Conservation (phyloP, 2,797 vertebrate genomes). For the Brotula barbata region DNA sequence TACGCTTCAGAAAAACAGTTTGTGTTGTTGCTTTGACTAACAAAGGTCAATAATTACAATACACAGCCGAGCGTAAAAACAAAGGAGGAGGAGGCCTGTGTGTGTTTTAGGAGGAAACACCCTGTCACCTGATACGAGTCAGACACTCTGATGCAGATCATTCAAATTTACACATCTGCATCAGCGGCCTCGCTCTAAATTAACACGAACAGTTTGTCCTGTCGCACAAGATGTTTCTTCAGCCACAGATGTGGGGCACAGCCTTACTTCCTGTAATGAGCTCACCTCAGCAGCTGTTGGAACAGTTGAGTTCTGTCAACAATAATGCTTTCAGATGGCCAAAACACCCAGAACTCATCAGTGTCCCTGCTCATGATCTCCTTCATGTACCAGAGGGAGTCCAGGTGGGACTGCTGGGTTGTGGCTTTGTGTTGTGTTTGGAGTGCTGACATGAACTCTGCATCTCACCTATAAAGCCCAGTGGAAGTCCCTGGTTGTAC, state of each 20-base stretch:
- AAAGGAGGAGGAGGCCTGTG: constrained; percentile 1
- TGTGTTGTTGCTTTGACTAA: no score
- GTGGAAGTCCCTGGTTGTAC: no score
- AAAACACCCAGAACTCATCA: constrained; percentile 36
- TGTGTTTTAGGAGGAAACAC: constrained; percentile 4
- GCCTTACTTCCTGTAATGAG: constrained; percentile 41
- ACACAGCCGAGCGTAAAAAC: no score
- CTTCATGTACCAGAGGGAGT: constrained; percentile 23
- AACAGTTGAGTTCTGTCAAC: constrained; percentile 46
- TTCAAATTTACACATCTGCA: constrained; percentile 55
- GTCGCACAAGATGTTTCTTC: constrained; percentile 52
- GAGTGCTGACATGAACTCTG: no score
- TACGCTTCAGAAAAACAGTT: no score
- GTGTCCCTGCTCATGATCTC: constrained; percentile 50
- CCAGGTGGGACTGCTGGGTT: no score
- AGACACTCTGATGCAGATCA: constrained; percentile 47
- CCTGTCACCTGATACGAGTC: constrained; percentile 27
- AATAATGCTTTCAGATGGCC: constrained; percentile 53
- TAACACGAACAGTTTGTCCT: constrained; percentile 53
- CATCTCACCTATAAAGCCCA: no score
- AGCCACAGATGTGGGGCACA: constrained; percentile 23
- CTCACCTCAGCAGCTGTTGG: constrained; percentile 51
- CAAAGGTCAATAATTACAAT: no score
- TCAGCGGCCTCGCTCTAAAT: constrained; percentile 50
- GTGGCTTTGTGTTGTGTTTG: no score